phyloP scores from a whole-genome alignment of 2,888 invertebrate genomes.

The Drosophila setosimentum region DNA sequence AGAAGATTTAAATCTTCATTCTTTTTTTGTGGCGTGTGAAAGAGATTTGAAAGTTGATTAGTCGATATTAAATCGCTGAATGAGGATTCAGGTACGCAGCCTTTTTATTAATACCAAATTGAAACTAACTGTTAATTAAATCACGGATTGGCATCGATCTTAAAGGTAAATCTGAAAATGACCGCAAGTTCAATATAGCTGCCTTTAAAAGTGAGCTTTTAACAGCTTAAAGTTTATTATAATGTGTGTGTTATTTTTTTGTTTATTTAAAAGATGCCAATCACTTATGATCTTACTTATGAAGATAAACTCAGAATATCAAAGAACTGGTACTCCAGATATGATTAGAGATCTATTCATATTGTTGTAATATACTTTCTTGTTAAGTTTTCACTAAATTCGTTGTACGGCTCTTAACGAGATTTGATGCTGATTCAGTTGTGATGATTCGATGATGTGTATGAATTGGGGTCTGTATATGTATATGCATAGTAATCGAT shows the following conservation, averaged over 20 bases:
- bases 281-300: background rate
- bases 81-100: background rate
- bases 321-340: background rate
- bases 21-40: background rate
- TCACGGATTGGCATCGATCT: background rate
- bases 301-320: background rate
- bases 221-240: background rate
- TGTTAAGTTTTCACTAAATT: background rate
- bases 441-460: background rate
- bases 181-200: background rate
- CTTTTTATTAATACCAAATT: background rate
- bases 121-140: background rate
- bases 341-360: background rate
- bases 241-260: too few relatives aligned
- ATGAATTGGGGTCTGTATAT: constrained; percentile 1
- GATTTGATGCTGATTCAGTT: background rate
- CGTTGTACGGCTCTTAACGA: background rate
- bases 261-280: background rate
- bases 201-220: background rate
- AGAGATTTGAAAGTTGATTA: background rate
- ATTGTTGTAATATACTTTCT: background rate
- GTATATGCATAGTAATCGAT: constrained; percentile 18
- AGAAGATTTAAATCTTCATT: background rate
- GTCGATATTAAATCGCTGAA: background rate
- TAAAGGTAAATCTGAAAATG: background rate